These are phyloP conservation scores for Eudasyphora cyanicolor DNA, from an alignment of 2,888 invertebrate genomes.

Conservation along the genomic window DNA sequence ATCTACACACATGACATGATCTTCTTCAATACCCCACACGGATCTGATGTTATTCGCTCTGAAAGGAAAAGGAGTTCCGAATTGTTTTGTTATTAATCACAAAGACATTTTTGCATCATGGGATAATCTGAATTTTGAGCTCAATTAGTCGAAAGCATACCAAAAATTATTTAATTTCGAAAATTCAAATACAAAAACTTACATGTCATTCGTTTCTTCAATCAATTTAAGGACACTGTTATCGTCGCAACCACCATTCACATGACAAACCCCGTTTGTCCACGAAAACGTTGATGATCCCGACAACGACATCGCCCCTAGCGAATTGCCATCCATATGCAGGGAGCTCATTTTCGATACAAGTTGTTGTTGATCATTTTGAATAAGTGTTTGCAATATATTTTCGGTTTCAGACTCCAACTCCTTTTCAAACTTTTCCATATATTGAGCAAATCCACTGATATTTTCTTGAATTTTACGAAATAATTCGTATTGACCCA, in stretches of 20 bases:
- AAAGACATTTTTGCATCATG: not conserved
- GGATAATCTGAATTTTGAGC: too few relatives aligned
- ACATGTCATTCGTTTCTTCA: constrained; percentile 37
- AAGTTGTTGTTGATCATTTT: constrained; percentile 15
- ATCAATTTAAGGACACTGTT: constrained; percentile 11
- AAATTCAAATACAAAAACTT: constrained; percentile 27
- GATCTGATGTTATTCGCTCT: not conserved
- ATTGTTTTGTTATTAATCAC: not conserved
- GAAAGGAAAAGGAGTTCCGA: not conserved
- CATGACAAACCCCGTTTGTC: not conserved
- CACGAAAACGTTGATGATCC: not conserved
- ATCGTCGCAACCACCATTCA: constrained; percentile 1
- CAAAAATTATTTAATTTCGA: too few relatives aligned
- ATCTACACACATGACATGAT: not conserved
- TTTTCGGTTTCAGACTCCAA: constrained; percentile 49
- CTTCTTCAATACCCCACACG: not conserved
- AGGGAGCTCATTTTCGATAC: constrained; percentile 27
- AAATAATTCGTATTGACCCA: constrained; percentile 60
- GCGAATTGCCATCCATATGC: constrained; percentile 33
- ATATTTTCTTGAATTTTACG: constrained; percentile 30
- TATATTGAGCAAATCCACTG: not conserved
- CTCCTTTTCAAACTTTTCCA: constrained; percentile 40
- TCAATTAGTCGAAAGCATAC: too few relatives aligned
- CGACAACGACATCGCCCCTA: not conserved
- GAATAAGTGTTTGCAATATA: not conserved